These are phyloP conservation scores for Chlorodrepanis virens DNA, from an alignment of 2,113 vertebrate species.

Conservation along the genomic window DNA sequence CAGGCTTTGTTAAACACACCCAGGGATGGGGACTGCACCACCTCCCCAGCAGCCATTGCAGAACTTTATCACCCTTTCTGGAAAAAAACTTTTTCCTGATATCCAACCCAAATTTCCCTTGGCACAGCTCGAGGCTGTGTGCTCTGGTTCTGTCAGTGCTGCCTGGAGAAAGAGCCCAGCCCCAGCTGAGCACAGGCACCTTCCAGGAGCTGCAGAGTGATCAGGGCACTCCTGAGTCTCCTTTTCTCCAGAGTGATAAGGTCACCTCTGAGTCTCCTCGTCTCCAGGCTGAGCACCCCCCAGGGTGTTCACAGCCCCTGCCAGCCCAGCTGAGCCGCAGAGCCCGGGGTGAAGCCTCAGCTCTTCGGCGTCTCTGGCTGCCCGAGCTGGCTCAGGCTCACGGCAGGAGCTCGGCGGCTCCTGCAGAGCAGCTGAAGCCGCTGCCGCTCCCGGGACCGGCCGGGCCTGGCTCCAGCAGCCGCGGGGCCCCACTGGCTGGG, in stretches of 20 bases:
- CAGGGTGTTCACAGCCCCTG: not conserved
- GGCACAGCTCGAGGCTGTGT: rapidly evolving
- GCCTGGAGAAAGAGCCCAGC: not conserved
- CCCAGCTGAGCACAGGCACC: not conserved
- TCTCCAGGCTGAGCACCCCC: not conserved
- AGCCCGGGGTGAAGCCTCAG: rapidly evolving
- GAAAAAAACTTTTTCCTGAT: not conserved
- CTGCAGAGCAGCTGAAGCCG: not conserved
- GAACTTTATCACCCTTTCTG: no score
- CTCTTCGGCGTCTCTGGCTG: rapidly evolving
- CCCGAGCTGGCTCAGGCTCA: not conserved
- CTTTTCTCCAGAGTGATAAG: no score
- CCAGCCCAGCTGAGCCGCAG: not conserved
- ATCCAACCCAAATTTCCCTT: not conserved
- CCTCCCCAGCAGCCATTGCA: not conserved
- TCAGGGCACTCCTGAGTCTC: no score
- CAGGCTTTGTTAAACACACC: not conserved
- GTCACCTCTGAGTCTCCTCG: not conserved
- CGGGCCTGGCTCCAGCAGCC: not conserved
- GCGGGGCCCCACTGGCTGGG: not conserved
- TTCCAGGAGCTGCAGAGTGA: not conserved
- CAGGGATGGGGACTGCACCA: not conserved
- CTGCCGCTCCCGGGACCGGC: not conserved
- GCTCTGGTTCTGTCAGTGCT: not conserved
- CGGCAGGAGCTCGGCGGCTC: not conserved